Evolutionary conservation across 2,888 invertebrate genomes (phyloP), one percentile per base, ranked within the genome.

Genomic region (Herminia tarsipennalis): DNA sequence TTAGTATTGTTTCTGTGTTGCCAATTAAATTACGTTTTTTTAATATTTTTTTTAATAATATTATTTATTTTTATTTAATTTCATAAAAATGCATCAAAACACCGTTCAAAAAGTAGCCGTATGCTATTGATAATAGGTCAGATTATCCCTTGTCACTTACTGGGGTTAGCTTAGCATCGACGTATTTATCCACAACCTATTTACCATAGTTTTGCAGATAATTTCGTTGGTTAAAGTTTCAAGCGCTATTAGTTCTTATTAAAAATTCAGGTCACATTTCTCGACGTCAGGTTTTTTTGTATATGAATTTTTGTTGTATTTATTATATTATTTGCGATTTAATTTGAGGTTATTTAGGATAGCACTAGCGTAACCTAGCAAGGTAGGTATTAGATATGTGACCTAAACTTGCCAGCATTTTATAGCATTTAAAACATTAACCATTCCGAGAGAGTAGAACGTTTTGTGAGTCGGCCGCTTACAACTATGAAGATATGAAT

Each of bases 1-100:
- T 86, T 80, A 89, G 89, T 91, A 90, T 87, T 90, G 89, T 88
- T 88, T 88, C 86, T 88, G 90, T 80, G 83, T 85, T 86, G 89
- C 89, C 91, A 89, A 90, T 89, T 87, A 85, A 47, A 84, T 85
- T 86, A 83, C 71, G 70, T 80, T 81, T 78, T 75, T 75, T 73
- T 59, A 62, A 68, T 73, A 62, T 69, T 74, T 79, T 75, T 29
- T 70, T 70, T 75, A 72, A 68, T 73, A 72, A 66, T 72, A 76
- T 62, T 57, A 64, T 53, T 58, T 52, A 61, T 61, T 73, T 82
- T 56, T 65, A 35, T 64, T 65, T 56, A 65, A 56, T 60, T 83
- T 82, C 81, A 73, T 86, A 86, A 87, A 90, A 90, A 89, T 88
- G 88, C 86, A 79, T 88, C 88, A 90, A 90, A 91, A 91, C 86